These are phyloP conservation scores for Automeris io DNA, from an alignment of 2,888 invertebrate genomes.

Conservation along the genomic window DNA sequence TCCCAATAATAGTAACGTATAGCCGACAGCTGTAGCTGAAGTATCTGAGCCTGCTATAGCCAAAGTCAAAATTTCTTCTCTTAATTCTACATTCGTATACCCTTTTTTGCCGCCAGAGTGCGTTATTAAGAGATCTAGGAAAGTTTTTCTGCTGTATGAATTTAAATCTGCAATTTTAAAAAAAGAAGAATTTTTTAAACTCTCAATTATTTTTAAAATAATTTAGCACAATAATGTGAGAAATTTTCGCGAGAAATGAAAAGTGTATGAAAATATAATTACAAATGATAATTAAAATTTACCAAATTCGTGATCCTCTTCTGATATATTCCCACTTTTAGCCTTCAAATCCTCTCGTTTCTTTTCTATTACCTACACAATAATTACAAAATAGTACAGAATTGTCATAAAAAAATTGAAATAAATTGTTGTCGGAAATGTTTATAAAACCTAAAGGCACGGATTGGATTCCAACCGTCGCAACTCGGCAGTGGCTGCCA, in stretches of 20 bases:
- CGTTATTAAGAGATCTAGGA: constrained; percentile 73
- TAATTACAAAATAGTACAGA: too few species aligned
- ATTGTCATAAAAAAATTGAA: too few species aligned
- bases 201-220: neutral
- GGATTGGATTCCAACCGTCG: too few species aligned
- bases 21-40: constrained; percentile 59
- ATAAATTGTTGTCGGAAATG: too few species aligned
- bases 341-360: constrained; percentile 41
- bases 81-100: constrained; percentile 69
- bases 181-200: neutral
- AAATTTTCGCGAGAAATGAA: too few species aligned
- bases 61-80: constrained; percentile 77
- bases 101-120: constrained; percentile 65
- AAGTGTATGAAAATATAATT: constrained; percentile 2
- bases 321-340: constrained; percentile 30
- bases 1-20: constrained; percentile 55
- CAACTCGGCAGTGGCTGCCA: too few species aligned
- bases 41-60: constrained; percentile 76
- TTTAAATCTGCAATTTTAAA: constrained; percentile 36
- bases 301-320: constrained; percentile 46
- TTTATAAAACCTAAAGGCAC: too few species aligned
- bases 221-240: too few species aligned
- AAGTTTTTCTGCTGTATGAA: constrained; percentile 59
- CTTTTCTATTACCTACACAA: constrained; percentile 43
- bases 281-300: constrained; percentile 16